These are phyloP conservation scores for Sebastes elongatus DNA, from an alignment of 2,797 vertebrate species.

Conservation along the genomic window DNA sequence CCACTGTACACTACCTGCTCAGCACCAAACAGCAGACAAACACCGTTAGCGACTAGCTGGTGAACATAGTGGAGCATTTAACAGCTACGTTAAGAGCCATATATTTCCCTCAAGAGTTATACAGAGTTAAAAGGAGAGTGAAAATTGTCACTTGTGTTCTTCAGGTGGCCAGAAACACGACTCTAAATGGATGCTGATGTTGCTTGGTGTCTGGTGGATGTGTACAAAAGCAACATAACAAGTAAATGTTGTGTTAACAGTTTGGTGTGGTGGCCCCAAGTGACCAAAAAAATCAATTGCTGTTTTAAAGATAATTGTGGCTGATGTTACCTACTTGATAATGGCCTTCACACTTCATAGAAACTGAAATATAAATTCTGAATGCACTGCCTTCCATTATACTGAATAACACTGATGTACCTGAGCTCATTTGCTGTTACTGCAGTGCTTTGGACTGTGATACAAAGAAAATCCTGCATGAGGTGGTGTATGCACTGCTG, in stretches of 20 bases:
- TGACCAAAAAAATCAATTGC: slow-evolving; percentile 1
- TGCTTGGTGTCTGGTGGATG: not conserved
- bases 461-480: slow-evolving; percentile 6
- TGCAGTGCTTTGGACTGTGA: slow-evolving; percentile 1
- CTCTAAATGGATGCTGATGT: not conserved
- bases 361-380: not conserved
- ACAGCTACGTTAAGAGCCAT: not conserved
- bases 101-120: not conserved
- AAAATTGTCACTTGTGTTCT: not conserved
- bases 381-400: not conserved
- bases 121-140: not conserved
- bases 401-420: not conserved
- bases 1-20: not conserved
- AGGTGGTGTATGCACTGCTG: not conserved
- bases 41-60: not conserved
- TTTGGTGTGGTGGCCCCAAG: not conserved
- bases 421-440: not conserved
- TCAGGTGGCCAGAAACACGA: not conserved
- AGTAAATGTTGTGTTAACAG: not conserved
- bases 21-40: not conserved
- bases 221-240: not conserved
- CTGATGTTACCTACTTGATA: not conserved
- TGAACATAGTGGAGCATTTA: not conserved
- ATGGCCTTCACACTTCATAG: not conserved
- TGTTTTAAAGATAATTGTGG: not conserved